Evolutionary conservation across 2,797 vertebrate species (phyloP).

Genomic region (Gymnoscopelus microlampas): DNA sequence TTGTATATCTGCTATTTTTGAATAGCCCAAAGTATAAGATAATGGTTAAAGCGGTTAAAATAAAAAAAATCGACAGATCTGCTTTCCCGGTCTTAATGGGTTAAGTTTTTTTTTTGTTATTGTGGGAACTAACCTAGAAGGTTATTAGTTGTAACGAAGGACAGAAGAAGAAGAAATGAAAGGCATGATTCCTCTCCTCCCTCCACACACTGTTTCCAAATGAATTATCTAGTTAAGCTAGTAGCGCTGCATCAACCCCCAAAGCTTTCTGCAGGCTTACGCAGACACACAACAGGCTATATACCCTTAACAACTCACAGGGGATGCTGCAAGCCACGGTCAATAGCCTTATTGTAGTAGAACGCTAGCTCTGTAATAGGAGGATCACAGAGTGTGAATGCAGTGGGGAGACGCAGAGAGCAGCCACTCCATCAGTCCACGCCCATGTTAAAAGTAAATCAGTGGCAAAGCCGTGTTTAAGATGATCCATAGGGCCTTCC

Average conservation of each 20-base stretch:
- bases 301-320: slow-evolving; percentile 23
- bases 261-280: slow-evolving; percentile 32
- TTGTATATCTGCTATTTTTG: too few relatives aligned
- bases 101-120: not conserved
- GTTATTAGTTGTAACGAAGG: slow-evolving; percentile 29
- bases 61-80: too few relatives aligned
- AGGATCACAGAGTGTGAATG: not conserved
- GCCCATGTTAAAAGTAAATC: not conserved
- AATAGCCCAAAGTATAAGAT: too few relatives aligned
- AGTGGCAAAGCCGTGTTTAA: not conserved
- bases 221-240: slow-evolving; percentile 24
- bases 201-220: slow-evolving; percentile 5
- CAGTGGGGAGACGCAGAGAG: not conserved
- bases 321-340: slow-evolving; percentile 18
- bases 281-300: slow-evolving; percentile 23
- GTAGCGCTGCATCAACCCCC: slow-evolving; percentile 13
- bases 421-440: not conserved
- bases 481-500: not conserved
- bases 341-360: slow-evolving; percentile 20
- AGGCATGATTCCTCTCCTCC: slow-evolving; percentile 23
- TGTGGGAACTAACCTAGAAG: slow-evolving; percentile 7
- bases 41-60: too few relatives aligned
- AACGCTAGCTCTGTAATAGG: slow-evolving; percentile 5
- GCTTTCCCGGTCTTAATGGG: too few relatives aligned
- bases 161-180: slow-evolving; percentile 43